Evolutionary conservation across 1,140 invertebrate species (phyloP).

Genomic region (Rhagoletis zephyria): DNA sequence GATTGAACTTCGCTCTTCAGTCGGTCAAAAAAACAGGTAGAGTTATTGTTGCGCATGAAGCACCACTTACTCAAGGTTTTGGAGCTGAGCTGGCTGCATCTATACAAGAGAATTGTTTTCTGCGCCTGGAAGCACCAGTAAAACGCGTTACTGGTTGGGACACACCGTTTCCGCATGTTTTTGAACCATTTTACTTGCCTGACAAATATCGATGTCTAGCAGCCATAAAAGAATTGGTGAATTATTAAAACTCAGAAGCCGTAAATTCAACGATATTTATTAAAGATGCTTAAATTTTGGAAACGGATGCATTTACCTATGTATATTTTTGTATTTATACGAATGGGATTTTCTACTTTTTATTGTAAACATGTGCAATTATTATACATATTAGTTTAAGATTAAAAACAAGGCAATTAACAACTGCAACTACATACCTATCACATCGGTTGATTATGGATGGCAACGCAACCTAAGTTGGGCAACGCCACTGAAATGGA

Average conservation of each 20-base stretch:
- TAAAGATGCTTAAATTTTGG: slow-evolving; percentile 36
- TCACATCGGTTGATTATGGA: too few relatives aligned
- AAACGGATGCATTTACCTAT: slow-evolving; percentile 65
- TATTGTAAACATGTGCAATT: slow-evolving; percentile 35
- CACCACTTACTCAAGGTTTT: slow-evolving; percentile 94
- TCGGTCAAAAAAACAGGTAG: slow-evolving; percentile 96
- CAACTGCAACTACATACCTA: too few relatives aligned
- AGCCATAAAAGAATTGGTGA: slow-evolving; percentile 83
- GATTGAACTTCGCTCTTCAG: slow-evolving; percentile 76
- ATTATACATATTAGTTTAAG: not conserved
- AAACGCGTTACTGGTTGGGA: slow-evolving; percentile 95
- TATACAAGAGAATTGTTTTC: slow-evolving; percentile 95
- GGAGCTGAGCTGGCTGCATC: slow-evolving; percentile 95
- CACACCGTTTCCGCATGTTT: slow-evolving; percentile 96
- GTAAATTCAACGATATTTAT: slow-evolving; percentile 37
- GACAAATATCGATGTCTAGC: slow-evolving; percentile 93
- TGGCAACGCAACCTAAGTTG: too few relatives aligned
- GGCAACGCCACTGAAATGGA: too few relatives aligned
- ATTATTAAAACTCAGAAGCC: slow-evolving; percentile 59
- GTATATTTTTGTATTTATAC: slow-evolving; percentile 54
- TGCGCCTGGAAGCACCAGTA: slow-evolving; percentile 94
- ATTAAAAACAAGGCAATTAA: not conserved
- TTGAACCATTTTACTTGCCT: slow-evolving; percentile 96
- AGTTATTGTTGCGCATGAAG: slow-evolving; percentile 94
- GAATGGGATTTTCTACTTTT: slow-evolving; percentile 17